phyloP scores from a whole-genome alignment of 1,140 invertebrate genomes.

The Zaprionus camerounensis region DNA sequence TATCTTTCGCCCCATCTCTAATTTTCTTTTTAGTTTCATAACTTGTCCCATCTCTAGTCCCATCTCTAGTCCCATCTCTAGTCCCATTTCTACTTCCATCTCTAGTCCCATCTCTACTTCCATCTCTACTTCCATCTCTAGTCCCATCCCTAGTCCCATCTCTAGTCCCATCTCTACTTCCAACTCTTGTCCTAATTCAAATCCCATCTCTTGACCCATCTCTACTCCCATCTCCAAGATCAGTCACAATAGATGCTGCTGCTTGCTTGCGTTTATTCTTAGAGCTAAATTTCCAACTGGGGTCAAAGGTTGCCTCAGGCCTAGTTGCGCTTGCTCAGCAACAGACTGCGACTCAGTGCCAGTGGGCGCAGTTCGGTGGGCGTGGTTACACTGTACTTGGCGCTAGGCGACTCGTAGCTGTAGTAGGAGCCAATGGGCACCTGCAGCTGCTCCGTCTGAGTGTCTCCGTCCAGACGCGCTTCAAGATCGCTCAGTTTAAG shows the following conservation, averaged over 20 bases:
- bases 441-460: constrained; percentile 44
- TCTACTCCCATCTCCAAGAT: neutral
- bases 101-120: neutral
- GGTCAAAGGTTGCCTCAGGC: neutral
- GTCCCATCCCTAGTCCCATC: too few relatives aligned
- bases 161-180: neutral
- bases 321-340: constrained; percentile 63
- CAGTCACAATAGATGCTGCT: constrained; percentile 61
- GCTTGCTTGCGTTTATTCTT: constrained; percentile 71
- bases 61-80: neutral
- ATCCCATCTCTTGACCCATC: neutral
- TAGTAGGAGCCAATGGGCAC: constrained; percentile 72
- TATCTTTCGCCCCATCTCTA: too few relatives aligned
- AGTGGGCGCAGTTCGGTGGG: constrained; percentile 73
- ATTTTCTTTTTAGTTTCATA: too few relatives aligned
- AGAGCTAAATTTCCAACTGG: constrained; percentile 1
- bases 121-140: neutral
- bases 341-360: constrained; percentile 68
- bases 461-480: constrained; percentile 46
- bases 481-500: constrained; percentile 63
- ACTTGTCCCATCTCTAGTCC: too few relatives aligned
- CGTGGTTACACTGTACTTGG: constrained; percentile 75
- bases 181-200: neutral
- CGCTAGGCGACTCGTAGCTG: constrained; percentile 60
- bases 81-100: neutral